Evolutionary conservation across 2,797 vertebrate genomes (phyloP).

Genomic region (Coregonus sp.): DNA sequence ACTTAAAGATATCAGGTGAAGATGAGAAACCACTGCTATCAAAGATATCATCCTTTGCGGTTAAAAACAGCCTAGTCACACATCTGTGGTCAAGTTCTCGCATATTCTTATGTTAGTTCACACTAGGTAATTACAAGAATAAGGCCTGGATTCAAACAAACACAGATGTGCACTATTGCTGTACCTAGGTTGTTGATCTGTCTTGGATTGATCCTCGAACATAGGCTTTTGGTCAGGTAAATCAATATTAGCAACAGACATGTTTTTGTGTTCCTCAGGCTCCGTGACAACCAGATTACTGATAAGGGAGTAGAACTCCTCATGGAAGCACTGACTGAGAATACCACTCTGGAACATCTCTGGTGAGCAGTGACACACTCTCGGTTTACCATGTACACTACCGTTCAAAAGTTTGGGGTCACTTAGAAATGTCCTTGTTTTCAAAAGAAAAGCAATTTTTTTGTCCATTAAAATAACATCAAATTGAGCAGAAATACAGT

Average conservation of each 20-base stretch:
- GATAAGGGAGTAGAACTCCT: slow-evolving; percentile 54
- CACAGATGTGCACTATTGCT: not conserved
- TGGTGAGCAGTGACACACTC: slow-evolving; percentile 37
- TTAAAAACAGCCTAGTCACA: not conserved
- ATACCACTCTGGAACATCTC: slow-evolving; percentile 51
- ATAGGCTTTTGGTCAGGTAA: not conserved
- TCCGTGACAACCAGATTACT: slow-evolving; percentile 58
- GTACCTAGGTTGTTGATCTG: not conserved
- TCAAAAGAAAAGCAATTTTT: too few relatives aligned
- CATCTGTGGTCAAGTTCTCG: not conserved
- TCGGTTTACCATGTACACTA: not conserved
- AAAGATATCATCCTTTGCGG: not conserved
- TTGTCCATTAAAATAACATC: too few relatives aligned
- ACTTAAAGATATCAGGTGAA: slow-evolving; percentile 55
- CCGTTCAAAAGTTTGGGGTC: too few relatives aligned
- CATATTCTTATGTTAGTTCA: not conserved
- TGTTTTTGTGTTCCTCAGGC: slow-evolving; percentile 27
- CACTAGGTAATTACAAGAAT: not conserved
- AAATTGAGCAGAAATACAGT: too few relatives aligned
- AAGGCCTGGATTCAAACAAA: not conserved
- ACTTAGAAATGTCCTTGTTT: too few relatives aligned
- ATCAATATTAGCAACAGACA: not conserved
- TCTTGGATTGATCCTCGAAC: not conserved
- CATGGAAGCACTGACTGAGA: slow-evolving; percentile 48
- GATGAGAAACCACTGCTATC: not conserved